Evolutionary conservation across 2,888 invertebrate species (phyloP).

Genomic region (Hydraecia micacea): DNA sequence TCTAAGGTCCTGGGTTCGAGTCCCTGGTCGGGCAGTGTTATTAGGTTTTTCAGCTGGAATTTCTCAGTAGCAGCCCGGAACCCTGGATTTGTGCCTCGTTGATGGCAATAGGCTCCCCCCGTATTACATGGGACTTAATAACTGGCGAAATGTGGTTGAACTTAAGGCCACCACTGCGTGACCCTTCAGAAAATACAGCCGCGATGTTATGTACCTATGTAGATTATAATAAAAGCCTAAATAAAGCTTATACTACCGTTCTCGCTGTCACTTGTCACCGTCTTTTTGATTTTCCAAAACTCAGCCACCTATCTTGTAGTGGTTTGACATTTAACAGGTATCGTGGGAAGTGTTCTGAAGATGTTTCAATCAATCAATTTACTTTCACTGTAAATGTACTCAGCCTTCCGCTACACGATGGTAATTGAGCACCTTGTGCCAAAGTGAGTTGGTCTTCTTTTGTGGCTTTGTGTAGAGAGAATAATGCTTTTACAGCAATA

Average conservation of each 20-base stretch:
- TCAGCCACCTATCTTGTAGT: background rate
- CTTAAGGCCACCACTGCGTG: too few species aligned
- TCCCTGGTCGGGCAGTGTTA: too few species aligned
- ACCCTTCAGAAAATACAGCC: too few species aligned
- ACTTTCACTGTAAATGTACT: constrained; percentile 52
- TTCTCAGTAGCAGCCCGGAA: too few species aligned
- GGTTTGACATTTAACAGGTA: constrained; percentile 41
- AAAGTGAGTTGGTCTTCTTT: constrained; percentile 25
- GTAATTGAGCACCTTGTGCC: constrained; percentile 25
- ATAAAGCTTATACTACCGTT: background rate
- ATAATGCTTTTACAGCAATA: constrained; percentile 8
- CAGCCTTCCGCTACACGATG: constrained; percentile 6
- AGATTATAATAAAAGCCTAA: background rate
- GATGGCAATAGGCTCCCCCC: too few species aligned
- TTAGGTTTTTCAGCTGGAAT: too few species aligned
- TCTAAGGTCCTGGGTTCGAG: too few species aligned
- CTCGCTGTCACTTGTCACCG: background rate
- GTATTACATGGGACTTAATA: too few species aligned
- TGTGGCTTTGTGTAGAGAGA: constrained; percentile 1
- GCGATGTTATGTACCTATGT: background rate
- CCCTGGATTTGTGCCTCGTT: too few species aligned
- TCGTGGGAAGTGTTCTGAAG: constrained; percentile 46
- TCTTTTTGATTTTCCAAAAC: background rate
- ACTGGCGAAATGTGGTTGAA: too few species aligned
- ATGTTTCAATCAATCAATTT: constrained; percentile 55